Percentiles rank a stretch among this genome's conserved stretches.
These are phyloP conservation scores for Ancistrus triradiatus DNA, from an alignment of 2,113 vertebrate genomes.

Conservation along the genomic window DNA sequence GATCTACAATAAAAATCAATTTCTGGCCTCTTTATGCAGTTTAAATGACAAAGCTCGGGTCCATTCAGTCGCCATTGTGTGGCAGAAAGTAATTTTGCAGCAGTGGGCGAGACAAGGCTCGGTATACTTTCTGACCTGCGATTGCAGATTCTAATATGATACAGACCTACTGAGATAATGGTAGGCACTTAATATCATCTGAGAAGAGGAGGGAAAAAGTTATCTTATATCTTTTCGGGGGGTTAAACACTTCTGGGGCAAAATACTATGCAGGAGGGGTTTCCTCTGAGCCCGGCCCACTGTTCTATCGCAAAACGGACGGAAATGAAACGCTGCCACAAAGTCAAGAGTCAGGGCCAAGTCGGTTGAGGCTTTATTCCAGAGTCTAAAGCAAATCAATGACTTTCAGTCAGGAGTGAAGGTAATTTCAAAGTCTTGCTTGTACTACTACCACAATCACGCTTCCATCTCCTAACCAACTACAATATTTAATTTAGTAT, in stretches of 20 bases:
- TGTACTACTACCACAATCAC: too few species aligned
- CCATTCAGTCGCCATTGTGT: constrained; percentile 97
- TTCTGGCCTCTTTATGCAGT: constrained; percentile 99
- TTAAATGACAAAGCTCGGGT: constrained; percentile 99
- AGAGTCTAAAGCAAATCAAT: too few species aligned
- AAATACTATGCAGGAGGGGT: constrained; percentile 84
- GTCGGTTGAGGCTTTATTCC: too few species aligned
- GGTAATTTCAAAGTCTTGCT: too few species aligned
- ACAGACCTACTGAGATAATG: constrained; percentile 98
- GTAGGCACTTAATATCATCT: constrained; percentile 96
- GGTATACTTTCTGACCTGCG: constrained; percentile 89
- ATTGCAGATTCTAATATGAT: constrained; percentile 99
- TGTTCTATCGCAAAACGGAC: too few species aligned
- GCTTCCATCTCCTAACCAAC: too few species aligned
- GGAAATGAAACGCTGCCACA: too few species aligned
- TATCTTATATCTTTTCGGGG: constrained; percentile 95
- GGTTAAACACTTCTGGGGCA: constrained; percentile 88
- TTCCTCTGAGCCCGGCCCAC: constrained; percentile 25
- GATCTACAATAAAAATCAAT: constrained; percentile 99
- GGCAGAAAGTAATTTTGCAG: constrained; percentile 96
- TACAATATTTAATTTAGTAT: too few species aligned
- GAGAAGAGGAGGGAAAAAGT: constrained; percentile 82
- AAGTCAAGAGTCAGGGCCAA: too few species aligned
- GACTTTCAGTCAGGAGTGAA: too few species aligned
- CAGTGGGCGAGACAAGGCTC: constrained; percentile 85